Conservation (phyloP, 2,888 invertebrate genomes). For the Theristus sp. region DNA sequence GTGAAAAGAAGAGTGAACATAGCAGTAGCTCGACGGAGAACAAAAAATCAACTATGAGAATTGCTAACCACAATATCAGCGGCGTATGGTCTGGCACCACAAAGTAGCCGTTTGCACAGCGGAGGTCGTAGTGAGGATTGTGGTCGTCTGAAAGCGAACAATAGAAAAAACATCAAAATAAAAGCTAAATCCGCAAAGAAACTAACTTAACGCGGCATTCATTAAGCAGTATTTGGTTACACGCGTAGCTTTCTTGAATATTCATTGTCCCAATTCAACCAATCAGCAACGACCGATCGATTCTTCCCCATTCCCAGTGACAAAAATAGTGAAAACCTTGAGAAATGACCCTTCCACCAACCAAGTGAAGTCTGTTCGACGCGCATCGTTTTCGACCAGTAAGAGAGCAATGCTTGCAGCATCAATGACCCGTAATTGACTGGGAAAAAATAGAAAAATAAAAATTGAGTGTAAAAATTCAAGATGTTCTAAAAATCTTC, state of each 20-base stretch:
- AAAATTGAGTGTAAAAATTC: neutral
- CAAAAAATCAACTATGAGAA: no score
- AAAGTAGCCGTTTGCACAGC: conserved; percentile 47
- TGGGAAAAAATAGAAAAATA: conserved; percentile 15
- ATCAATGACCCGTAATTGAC: conserved; percentile 88
- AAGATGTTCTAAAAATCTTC: no score
- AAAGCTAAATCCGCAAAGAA: no score
- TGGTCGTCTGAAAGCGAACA: conserved; percentile 8
- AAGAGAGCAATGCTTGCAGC: conserved; percentile 77
- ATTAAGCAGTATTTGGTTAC: no score
- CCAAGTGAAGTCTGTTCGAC: neutral
- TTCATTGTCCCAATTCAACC: no score
- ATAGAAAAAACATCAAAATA: neutral
- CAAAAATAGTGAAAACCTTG: no score
- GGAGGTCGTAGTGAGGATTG: conserved; percentile 10
- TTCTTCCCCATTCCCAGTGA: no score
- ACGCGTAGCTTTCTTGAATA: no score
- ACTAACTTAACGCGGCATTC: no score
- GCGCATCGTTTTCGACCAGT: conserved; percentile 48
- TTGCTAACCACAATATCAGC: conserved; percentile 61
- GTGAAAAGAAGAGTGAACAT: no score
- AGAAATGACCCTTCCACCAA: neutral
- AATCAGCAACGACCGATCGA: no score
- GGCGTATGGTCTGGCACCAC: conserved; percentile 86
- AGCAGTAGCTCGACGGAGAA: no score